A percentile compares a stretch with the other conserved stretches of the same genome.
These are phyloP conservation scores for Helostoma temminkii DNA, from an alignment of 2,797 vertebrate genomes.

Conservation along the genomic window DNA sequence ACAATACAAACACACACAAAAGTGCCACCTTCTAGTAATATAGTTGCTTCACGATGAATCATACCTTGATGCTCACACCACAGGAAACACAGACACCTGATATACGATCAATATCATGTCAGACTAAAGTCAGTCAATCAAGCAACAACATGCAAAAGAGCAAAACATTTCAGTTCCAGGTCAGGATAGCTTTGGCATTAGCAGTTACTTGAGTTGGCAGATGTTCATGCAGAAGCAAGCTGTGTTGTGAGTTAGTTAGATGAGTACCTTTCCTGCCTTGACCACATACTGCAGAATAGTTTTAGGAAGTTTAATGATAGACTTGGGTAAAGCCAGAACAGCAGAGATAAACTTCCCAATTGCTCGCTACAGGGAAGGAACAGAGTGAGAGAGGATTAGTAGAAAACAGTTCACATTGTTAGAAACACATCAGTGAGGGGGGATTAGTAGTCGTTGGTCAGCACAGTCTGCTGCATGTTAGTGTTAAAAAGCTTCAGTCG, in stretches of 20 bases:
- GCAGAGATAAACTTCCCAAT: constrained; percentile 99
- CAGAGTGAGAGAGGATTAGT: constrained; percentile 83
- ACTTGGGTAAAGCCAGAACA: constrained; percentile 98
- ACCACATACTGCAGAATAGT: constrained; percentile 98
- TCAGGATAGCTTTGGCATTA: constrained; percentile 52
- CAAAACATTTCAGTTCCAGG: constrained; percentile 58
- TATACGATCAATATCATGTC: neutral
- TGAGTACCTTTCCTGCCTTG: constrained; percentile 97
- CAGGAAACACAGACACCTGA: constrained; percentile 19
- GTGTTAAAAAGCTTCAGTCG: neutral
- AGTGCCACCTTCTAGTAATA: neutral
- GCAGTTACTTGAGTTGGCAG: constrained; percentile 58
- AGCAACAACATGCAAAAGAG: constrained; percentile 26
- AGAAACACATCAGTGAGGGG: constrained; percentile 25
- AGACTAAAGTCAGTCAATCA: constrained; percentile 34
- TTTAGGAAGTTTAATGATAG: constrained; percentile 99
- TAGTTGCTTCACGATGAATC: neutral
- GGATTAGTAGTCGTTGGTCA: neutral
- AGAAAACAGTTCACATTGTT: constrained; percentile 26
- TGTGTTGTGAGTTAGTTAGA: constrained; percentile 31
- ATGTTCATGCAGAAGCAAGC: constrained; percentile 66
- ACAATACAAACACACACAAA: neutral
- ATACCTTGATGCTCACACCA: neutral
- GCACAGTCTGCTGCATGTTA: neutral
- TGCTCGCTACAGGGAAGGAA: constrained; percentile 92